Conservation (phyloP, 2,797 vertebrate genomes). For the Amblyraja radiata region DNA sequence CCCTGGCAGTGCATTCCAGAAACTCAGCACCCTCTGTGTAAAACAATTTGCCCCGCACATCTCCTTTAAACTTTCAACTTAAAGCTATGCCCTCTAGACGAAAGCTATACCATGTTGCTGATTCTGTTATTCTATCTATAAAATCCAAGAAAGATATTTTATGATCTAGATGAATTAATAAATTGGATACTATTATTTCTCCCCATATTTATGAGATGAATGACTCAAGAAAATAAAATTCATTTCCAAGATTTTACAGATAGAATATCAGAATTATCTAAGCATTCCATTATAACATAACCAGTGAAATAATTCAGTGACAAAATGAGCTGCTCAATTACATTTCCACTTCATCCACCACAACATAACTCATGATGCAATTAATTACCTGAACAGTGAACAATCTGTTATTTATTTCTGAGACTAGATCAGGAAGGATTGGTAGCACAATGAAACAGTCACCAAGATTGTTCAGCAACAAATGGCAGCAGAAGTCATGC, state of each 20-base stretch:
- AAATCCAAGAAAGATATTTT: not conserved
- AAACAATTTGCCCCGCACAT: no score
- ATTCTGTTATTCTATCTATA: not conserved
- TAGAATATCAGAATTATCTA: not conserved
- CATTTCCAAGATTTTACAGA: not conserved
- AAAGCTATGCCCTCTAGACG: no score
- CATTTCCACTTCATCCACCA: not conserved
- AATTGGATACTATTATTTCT: not conserved
- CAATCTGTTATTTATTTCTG: not conserved
- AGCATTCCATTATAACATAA: not conserved
- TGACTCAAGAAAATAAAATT: not conserved
- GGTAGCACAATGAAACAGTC: not conserved
- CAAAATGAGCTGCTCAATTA: not conserved
- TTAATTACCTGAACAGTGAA: no score
- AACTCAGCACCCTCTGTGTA: no score
- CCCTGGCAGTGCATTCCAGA: no score
- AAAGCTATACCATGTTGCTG: not conserved
- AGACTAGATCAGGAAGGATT: not conserved
- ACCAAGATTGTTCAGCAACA: not conserved
- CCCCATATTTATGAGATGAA: not conserved
- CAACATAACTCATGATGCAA: not conserved
- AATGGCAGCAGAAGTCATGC: not conserved
- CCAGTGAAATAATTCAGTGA: not conserved
- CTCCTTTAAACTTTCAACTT: no score
- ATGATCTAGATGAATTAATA: not conserved